A percentile compares a stretch with the other conserved stretches of the same genome.
Evolutionary conservation across 30 jellyfish, hydroid and myxozoan species (phyloP).

Genomic region (Turritopsis rubra): DNA sequence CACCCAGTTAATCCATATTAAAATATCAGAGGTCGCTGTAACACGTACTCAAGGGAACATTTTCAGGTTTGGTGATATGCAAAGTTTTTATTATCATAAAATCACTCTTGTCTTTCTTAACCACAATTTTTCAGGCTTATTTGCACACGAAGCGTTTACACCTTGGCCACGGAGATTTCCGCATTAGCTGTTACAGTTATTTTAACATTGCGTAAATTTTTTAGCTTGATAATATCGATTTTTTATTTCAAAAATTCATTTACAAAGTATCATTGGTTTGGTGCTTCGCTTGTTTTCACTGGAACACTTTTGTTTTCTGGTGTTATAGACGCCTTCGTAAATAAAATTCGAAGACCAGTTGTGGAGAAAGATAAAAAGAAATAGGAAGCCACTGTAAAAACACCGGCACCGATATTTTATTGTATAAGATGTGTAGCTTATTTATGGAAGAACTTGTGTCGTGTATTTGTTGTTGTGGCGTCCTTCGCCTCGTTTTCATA

Average conservation of each 20-base stretch:
- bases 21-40: no score
- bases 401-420: background rate
- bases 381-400: no score
- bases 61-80: no score
- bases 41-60: no score
- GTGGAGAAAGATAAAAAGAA: background rate
- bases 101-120: conserved; percentile 8
- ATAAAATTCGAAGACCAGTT: background rate
- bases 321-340: conserved; percentile 10
- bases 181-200: conserved; percentile 77
- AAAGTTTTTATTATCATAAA: no score
- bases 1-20: no score
- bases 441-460: background rate
- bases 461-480: background rate
- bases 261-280: conserved; percentile 84
- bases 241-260: conserved; percentile 69
- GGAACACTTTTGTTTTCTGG: conserved; percentile 68
- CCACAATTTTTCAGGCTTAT: conserved; percentile 32
- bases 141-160: conserved; percentile 79
- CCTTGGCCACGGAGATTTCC: conserved; percentile 67
- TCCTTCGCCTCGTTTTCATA: no score
- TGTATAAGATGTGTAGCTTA: background rate
- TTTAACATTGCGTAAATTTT: conserved; percentile 66
- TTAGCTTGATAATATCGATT: conserved; percentile 63
- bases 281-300: conserved; percentile 66